Conservation (phyloP, 2,113 vertebrate genomes). For the Dolichotis patagonum region DNA sequence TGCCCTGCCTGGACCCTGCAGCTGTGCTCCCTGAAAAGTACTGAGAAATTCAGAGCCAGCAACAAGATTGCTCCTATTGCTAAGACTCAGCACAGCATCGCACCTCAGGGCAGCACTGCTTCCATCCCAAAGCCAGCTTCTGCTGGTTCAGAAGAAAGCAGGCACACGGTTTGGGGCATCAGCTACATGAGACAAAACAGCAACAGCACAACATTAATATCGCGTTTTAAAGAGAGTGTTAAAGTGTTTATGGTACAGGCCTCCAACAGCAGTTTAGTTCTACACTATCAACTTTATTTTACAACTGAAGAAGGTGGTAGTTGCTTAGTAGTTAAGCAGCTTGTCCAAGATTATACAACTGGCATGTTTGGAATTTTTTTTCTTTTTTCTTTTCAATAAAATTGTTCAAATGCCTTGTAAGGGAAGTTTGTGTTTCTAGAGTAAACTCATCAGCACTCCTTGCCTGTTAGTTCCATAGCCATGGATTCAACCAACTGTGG, state of each 20-base stretch:
- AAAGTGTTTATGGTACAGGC: not conserved
- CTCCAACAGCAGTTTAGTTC: slow-evolving; percentile 3
- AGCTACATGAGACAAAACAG: not conserved
- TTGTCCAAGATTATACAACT: not conserved
- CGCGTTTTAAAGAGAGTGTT: not conserved
- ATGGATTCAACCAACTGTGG: not conserved
- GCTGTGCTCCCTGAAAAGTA: not conserved
- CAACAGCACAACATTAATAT: not conserved
- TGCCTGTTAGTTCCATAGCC: not conserved
- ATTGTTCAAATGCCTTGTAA: not conserved
- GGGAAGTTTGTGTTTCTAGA: not conserved
- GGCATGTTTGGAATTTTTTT: not conserved
- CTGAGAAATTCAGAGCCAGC: not conserved
- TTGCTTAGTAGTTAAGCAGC: not conserved
- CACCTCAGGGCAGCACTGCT: not conserved
- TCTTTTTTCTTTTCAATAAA: not conserved
- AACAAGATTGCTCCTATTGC: not conserved
- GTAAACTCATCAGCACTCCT: no score
- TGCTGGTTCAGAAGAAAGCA: not conserved
- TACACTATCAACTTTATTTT: not conserved
- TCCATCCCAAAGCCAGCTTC: not conserved
- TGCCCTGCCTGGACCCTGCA: not conserved
- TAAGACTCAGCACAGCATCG: not conserved
- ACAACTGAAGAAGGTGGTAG: not conserved
- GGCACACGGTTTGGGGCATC: not conserved